Evolutionary conservation across 2,113 vertebrate species (phyloP).

Genomic region (Otis tarda): DNA sequence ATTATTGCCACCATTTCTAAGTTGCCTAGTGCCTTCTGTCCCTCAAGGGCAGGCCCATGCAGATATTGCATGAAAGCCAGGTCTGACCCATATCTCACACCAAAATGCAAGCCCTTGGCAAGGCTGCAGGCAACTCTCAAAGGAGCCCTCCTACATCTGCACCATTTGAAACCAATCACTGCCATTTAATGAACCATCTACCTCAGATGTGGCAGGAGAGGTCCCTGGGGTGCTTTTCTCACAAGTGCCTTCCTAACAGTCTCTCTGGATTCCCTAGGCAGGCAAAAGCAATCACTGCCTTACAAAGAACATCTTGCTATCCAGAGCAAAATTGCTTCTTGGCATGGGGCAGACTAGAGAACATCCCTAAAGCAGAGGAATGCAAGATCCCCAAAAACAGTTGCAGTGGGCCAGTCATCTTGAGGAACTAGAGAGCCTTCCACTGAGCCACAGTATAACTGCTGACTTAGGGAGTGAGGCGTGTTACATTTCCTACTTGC

Average conservation of each 20-base stretch:
- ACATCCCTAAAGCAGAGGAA: background rate
- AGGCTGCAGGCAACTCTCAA: background rate
- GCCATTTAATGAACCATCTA: constrained; percentile 1
- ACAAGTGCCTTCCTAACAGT: background rate
- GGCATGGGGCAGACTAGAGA: background rate
- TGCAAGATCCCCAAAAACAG: background rate
- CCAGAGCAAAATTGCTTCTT: background rate
- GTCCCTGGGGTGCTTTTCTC: background rate
- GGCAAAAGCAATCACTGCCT: constrained; percentile 14
- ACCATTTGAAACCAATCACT: background rate
- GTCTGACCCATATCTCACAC: background rate
- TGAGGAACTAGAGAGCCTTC: background rate
- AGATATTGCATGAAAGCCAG: background rate
- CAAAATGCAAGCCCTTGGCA: background rate
- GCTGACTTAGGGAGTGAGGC: background rate
- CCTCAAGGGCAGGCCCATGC: background rate
- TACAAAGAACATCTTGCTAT: background rate
- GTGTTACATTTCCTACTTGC: background rate
- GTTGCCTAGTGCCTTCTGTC: background rate
- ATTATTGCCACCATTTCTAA: background rate
- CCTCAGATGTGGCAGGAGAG: background rate
- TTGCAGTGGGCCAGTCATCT: background rate
- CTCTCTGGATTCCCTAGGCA: background rate
- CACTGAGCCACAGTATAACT: background rate
- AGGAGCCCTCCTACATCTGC: background rate